Evolutionary conservation across 2,113 vertebrate species (phyloP).

Genomic region (Clarias gariepinus): DNA sequence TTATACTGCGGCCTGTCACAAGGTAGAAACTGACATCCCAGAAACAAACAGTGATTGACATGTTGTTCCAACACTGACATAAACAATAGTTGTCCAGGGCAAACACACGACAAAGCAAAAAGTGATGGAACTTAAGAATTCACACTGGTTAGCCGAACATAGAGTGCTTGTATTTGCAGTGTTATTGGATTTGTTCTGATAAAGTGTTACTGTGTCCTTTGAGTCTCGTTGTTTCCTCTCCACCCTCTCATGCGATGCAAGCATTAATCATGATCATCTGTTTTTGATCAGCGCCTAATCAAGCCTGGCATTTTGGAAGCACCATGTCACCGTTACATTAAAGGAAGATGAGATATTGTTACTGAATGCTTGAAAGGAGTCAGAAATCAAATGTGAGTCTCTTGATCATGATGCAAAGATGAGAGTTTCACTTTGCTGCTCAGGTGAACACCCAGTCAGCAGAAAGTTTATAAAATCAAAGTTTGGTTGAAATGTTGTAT

Average conservation of each 20-base stretch:
- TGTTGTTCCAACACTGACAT: conserved; percentile 28
- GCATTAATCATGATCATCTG: conserved; percentile 42
- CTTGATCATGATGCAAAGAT: conserved; percentile 8
- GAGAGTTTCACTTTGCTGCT: background rate
- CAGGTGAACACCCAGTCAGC: background rate
- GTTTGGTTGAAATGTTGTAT: conserved; percentile 13
- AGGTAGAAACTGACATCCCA: conserved; percentile 38
- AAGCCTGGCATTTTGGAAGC: conserved; percentile 23
- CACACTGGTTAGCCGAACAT: background rate
- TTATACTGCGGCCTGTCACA: conserved; percentile 21
- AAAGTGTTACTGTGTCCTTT: conserved; percentile 18
- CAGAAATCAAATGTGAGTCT: background rate
- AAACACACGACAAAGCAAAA: conserved; percentile 1
- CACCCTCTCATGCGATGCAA: conserved; percentile 3
- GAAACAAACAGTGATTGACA: conserved; percentile 25
- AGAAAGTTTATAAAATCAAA: background rate
- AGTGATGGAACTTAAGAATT: background rate
- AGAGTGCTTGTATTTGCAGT: conserved; percentile 1
- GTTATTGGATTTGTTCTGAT: conserved; percentile 14
- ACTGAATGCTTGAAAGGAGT: conserved; percentile 23
- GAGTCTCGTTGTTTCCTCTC: conserved; percentile 22
- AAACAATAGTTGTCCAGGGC: background rate
- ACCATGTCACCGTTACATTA: conserved; percentile 8
- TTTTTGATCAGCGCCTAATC: conserved; percentile 45
- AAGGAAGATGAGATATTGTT: conserved; percentile 18